Evolutionary conservation across 2,113 vertebrate genomes (phyloP), one percentile per base, ranked within the genome.

Genomic region (Eonycteris spelaea): DNA sequence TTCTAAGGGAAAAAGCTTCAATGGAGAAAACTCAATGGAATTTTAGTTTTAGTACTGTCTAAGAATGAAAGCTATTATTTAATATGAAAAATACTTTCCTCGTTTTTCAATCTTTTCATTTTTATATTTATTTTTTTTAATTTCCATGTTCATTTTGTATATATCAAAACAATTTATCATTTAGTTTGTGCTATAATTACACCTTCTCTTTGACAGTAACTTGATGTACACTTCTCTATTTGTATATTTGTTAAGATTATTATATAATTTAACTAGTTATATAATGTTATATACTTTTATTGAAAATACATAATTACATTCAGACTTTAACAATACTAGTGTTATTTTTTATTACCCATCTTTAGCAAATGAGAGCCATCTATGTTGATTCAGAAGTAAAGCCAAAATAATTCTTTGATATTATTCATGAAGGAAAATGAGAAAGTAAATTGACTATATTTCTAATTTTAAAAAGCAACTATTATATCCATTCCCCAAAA

Each of bases 361-460:
- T 33, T 22, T 78, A 88, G 70, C 40, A 91, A 57, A 93, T 89
- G 45, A 91, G 26, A 82, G 73, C 33, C 92, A 45, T 65, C 16
- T 40, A 78, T 94, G 93, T n/a, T 33, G 90, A 71, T 68, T 94
- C 83, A 0, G 0, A 97, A 96, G 33, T 83, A 26, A 90, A 97
- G 80, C 21, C 11, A 35, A 90, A 89, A 87, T 61, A 53, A 74
- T 8, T 40, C 85, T 68, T 63, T 51, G 18, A n/a, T 22, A 21
- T 12, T 73, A 35, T 48, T 68, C 26, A 80, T 92, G 18, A 57
- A 78, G 80, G 28, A 30, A 96, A 97, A 89, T 33, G 89, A 85
- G 91, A 68, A 78, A 92, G 0, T 9, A n/a, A 30, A 83, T 59
- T 79, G 13, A 89, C 19, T 85, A 51, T 16, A 33, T 89, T 90